Conservation (phyloP, 2,797 vertebrate species). For the Mormyrus hasselquistii region DNA sequence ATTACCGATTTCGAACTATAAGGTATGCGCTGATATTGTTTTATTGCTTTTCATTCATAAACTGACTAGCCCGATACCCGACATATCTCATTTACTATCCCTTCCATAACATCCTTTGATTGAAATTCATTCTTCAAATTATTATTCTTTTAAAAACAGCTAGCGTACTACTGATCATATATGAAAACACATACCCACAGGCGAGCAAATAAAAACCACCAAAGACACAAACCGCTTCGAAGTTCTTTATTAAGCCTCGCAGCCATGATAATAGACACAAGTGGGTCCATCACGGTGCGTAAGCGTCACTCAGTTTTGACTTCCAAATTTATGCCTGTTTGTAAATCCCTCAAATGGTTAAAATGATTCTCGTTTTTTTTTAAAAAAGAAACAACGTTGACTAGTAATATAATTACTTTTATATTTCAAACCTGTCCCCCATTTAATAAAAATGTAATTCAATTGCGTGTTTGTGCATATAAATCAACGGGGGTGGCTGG, state of each 20-base stretch:
- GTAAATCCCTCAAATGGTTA: neutral
- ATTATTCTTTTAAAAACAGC: neutral
- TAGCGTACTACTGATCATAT: neutral
- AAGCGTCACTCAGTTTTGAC: neutral
- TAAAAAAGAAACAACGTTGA: neutral
- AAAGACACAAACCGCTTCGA: neutral
- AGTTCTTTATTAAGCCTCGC: neutral
- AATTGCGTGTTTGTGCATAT: neutral
- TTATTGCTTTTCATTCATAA: neutral
- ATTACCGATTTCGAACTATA: neutral
- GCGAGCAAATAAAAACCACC: neutral
- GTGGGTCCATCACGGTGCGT: neutral
- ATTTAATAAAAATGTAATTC: neutral
- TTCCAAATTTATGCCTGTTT: constrained; percentile 15
- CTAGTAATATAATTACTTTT: neutral
- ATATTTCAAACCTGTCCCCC: neutral
- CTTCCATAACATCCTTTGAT: neutral
- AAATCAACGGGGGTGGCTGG: neutral
- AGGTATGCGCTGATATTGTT: neutral
- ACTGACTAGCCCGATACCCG: neutral
- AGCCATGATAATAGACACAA: neutral
- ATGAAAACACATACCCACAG: neutral
- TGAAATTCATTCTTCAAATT: neutral
- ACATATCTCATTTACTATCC: neutral
- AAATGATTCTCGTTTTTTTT: neutral